Evolutionary conservation across 2,797 vertebrate genomes (phyloP), one percentile per base, ranked within the genome.

Genomic region (Leptoclinus maculatus): DNA sequence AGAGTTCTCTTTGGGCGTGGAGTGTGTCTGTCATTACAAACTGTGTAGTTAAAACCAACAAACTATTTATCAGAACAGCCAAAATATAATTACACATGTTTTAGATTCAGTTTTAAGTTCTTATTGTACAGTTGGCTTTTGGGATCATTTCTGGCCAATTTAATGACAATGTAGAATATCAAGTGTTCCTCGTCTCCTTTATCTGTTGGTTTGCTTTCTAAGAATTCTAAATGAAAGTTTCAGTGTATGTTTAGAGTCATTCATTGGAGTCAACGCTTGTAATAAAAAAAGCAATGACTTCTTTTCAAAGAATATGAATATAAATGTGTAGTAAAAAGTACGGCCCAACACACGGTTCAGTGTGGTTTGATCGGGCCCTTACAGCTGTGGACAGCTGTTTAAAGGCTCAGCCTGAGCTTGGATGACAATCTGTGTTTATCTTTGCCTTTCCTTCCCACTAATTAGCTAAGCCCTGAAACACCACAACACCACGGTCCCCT

Each of bases 381-480:
- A 23, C 86, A 87, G 88, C 77, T 78, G 78, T 49, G 57, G 74
- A 72, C 75, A 74, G 79, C 82, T 89, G 88, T 86, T 90, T 76
- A 69, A 87, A 86, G 72, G 76, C 84, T 70, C 76, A 60, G 78
- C 58, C 83, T 64, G 78, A 47, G 82, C 82, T 74, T 75, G 69
- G 89, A 84, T 81, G 83, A 83, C 88, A 86, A 84, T 83, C 86
- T 80, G 79, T 91, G 90, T 92, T 92, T 93, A 83, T 92, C 81
- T 90, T 85, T 13, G n/a, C 77, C 82, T 87, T 87, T 81, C 82
- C 84, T 68, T 83, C 80, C 57, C 62, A 91, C 90, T 93, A 91
- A 93, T 92, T 91, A 92, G 88, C 86, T 85, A 85, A 93, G 70
- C 75, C 92, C 83, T 70, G 63, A 84, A 90, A 90, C 83, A 71